Conservation (phyloP, 2,888 invertebrate species). For the Torymus auratus region DNA sequence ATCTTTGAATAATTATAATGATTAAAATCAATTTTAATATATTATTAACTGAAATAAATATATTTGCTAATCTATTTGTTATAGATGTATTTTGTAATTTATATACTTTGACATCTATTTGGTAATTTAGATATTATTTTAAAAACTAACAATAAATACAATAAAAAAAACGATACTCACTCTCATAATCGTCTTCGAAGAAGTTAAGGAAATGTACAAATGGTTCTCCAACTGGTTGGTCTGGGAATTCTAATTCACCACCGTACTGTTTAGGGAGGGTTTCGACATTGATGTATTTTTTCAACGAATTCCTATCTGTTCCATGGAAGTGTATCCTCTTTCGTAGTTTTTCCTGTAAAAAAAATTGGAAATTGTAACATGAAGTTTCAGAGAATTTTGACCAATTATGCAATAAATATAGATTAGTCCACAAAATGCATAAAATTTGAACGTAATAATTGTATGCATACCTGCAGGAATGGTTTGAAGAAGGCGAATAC, state of each 20-base stretch:
- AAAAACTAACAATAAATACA: too few relatives aligned
- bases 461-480: slow-evolving; percentile 79
- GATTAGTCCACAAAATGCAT: neutral
- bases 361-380: neutral
- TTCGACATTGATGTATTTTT: slow-evolving; percentile 80
- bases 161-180: too few relatives aligned
- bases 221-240: slow-evolving; percentile 79
- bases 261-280: slow-evolving; percentile 83
- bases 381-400: neutral
- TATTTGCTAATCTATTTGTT: too few relatives aligned
- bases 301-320: slow-evolving; percentile 80
- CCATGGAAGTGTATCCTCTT: slow-evolving; percentile 88
- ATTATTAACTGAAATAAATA: too few relatives aligned
- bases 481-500: slow-evolving; percentile 92
- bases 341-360: slow-evolving; percentile 84
- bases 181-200: too few relatives aligned
- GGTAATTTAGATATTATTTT: too few relatives aligned
- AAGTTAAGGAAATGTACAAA: too few relatives aligned
- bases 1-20: too few relatives aligned
- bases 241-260: slow-evolving; percentile 82
- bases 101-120: too few relatives aligned
- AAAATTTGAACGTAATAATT: neutral
- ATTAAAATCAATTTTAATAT: too few relatives aligned
- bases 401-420: neutral
- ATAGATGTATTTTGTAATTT: too few relatives aligned